Conservation (phyloP, 2,797 vertebrate species). For the Sebastolobus alascanus region DNA sequence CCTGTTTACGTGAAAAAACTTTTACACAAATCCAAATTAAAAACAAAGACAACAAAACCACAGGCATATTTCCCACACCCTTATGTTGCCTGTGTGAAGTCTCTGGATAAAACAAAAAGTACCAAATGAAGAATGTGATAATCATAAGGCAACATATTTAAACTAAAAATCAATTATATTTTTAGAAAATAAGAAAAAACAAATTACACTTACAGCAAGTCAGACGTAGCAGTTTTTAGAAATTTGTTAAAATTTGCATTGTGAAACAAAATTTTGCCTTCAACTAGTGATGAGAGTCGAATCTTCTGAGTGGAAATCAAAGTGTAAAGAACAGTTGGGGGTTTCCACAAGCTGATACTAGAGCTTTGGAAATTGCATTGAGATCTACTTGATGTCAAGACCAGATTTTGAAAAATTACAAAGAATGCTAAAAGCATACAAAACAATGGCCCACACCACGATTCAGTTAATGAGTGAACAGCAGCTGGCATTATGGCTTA, state of each 20-base stretch:
- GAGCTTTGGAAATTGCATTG: not conserved
- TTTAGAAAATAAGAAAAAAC: not conserved
- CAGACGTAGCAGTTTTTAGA: not conserved
- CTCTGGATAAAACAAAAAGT: slow-evolving; percentile 9
- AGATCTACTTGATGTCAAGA: not conserved
- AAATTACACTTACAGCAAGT: not conserved
- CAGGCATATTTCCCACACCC: not conserved
- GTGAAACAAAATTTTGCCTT: not conserved
- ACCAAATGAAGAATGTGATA: slow-evolving; percentile 4
- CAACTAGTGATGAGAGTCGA: not conserved
- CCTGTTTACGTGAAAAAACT: slow-evolving; percentile 31
- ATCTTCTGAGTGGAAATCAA: not conserved
- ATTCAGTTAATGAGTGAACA: slow-evolving; percentile 2
- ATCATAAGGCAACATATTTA: not conserved
- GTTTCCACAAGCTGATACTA: not conserved
- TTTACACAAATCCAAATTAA: slow-evolving; percentile 17
- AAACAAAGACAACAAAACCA: slow-evolving; percentile 25
- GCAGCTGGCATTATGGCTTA: not conserved
- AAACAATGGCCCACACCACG: not conserved
- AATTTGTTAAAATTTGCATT: not conserved
- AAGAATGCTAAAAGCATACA: not conserved
- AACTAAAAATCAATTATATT: slow-evolving; percentile 3
- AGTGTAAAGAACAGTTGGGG: not conserved
- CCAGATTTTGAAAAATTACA: not conserved
- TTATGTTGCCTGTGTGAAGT: slow-evolving; percentile 4